Conservation (phyloP, 2,113 vertebrate genomes). For the Salvelinus fontinalis region DNA sequence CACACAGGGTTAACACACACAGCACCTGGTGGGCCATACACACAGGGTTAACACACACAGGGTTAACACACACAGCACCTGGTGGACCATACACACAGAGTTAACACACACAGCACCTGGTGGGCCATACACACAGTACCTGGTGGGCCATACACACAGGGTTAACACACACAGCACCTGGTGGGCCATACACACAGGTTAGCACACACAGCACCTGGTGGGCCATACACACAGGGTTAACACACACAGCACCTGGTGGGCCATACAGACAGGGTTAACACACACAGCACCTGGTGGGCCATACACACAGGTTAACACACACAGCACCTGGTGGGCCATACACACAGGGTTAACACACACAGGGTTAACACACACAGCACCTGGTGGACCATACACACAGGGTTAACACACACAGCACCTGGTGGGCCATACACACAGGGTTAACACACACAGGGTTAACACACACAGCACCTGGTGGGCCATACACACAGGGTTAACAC, state of each 20-base stretch:
- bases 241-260: slow-evolving; percentile 59
- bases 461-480: no score
- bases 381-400: not conserved
- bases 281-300: no score
- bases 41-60: not conserved
- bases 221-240: not conserved
- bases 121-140: slow-evolving; percentile 1
- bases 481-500: no score
- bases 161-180: slow-evolving; percentile 58
- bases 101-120: slow-evolving; percentile 58
- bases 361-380: no score
- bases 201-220: no score
- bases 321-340: slow-evolving; percentile 60
- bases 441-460: no score
- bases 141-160: not conserved
- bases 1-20: not conserved
- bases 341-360: not conserved
- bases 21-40: not conserved
- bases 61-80: slow-evolving; percentile 57
- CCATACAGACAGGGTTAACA: not conserved
- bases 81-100: slow-evolving; percentile 5
- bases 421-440: slow-evolving; percentile 5
- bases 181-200: slow-evolving; percentile 1
- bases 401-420: slow-evolving; percentile 57
- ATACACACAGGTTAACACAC: not conserved